A percentile compares a stretch with the other conserved stretches of the same genome.
Evolutionary conservation across 1,140 invertebrate species (phyloP).

Genomic region (Zaprionus ghesquierei): DNA sequence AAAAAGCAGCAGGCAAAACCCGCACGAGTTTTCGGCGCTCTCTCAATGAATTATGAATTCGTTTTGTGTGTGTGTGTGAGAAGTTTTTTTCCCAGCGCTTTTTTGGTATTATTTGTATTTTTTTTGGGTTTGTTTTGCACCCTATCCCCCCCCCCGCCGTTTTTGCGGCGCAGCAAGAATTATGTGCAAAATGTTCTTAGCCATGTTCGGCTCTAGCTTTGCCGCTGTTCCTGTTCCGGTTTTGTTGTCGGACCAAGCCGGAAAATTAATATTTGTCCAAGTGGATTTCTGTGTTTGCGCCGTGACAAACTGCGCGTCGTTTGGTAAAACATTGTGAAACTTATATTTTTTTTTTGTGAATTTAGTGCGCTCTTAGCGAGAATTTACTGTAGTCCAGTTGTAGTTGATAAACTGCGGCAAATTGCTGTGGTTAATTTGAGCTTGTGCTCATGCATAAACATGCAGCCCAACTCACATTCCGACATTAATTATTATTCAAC

Average conservation of each 20-base stretch:
- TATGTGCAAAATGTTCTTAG: slow-evolving; percentile 52
- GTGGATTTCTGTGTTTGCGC: slow-evolving; percentile 26
- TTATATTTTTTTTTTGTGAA: slow-evolving; percentile 25
- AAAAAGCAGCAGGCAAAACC: slow-evolving; percentile 3
- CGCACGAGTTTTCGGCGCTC: not conserved
- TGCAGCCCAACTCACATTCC: not conserved
- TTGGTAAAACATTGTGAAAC: slow-evolving; percentile 7
- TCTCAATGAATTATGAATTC: slow-evolving; percentile 55
- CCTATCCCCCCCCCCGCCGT: not conserved
- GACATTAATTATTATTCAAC: not conserved
- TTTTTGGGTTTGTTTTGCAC: slow-evolving; percentile 2
- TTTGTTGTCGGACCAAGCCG: slow-evolving; percentile 16
- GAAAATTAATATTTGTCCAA: slow-evolving; percentile 54
- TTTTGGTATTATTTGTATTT: not conserved
- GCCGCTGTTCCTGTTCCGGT: not conserved
- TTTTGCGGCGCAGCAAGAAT: slow-evolving; percentile 38
- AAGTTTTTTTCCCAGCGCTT: slow-evolving; percentile 22
- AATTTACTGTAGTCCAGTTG: not conserved
- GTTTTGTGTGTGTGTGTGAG: slow-evolving; percentile 45
- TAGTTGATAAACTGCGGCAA: not conserved
- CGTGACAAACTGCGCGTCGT: slow-evolving; percentile 39
- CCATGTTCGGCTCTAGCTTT: slow-evolving; percentile 30
- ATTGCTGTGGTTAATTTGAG: not conserved
- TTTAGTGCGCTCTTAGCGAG: slow-evolving; percentile 9
- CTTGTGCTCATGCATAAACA: not conserved